Evolutionary conservation across 2,797 vertebrate species (phyloP), one percentile per base, ranked within the genome.

Genomic region (Glyptemys insculpta): DNA sequence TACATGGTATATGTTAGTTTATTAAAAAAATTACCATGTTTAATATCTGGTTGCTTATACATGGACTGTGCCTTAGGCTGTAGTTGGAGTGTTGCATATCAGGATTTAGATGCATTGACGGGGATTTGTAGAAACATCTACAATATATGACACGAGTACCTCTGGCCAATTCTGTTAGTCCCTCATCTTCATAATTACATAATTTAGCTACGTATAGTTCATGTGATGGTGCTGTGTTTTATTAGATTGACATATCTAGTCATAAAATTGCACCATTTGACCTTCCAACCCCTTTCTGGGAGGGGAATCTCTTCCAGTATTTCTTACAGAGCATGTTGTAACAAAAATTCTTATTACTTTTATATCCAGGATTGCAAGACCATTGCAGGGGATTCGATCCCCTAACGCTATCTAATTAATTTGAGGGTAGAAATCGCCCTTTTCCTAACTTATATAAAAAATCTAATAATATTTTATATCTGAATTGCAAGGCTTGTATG

Each of bases 121-220:
- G 92, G 94, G 94, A 93, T 90, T 89, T 72, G 68, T 93, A 47
- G 74, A 47, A 29, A 49, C 12, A 88, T 92, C 83, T 68, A 50
- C 1, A 0, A 85, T 92, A 89, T 93, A 86, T 85, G 93, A 94
- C 85, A 79, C 68, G 85, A 94, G 95, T 96, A 90, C 88, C 95
- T 92, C 93, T 97, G 57, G 86, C 85, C 83, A 54, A 95, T 97
- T 93, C 79, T 62, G 53, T 56, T 65, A 91, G 81, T 94, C 37
- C 37, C 37, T 83, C 96, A 85, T 81, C 95, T 96, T 97, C 97
- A 96, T 95, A 95, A 0, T 91, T 18, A 6, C 86, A 83, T 97
- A 96, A 94, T 96, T 95, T 95, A 93, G 89, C 89, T 93, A 59
- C 94, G 94, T 96, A 97, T 15, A 92, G 96, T 96, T 96, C 94